A percentile compares a stretch with the other conserved stretches of the same genome.
phyloP scores from a whole-genome alignment of 2,888 invertebrate species.

The Teleiodes luculella region DNA sequence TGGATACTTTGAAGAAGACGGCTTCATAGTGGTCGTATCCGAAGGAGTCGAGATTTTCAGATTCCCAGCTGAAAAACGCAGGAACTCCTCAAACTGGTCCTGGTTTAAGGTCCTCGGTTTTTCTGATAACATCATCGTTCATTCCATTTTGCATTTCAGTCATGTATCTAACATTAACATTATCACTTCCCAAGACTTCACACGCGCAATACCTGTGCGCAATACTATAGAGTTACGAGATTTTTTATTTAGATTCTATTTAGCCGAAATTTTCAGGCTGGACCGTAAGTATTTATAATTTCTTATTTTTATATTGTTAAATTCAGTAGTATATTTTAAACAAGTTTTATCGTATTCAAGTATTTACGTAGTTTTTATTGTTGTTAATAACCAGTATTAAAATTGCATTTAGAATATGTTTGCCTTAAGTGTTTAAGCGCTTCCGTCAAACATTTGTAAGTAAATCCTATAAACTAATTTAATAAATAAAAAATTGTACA shows the following conservation, averaged over 20 bases:
- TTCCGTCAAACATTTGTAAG: too few species aligned
- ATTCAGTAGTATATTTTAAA: too few species aligned
- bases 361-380: too few species aligned
- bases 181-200: not conserved
- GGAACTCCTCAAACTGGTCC: slow-evolving; percentile 81
- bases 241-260: too few species aligned
- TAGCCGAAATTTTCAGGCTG: too few species aligned
- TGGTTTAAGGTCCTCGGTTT: slow-evolving; percentile 82
- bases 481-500: not conserved
- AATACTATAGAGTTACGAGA: not conserved
- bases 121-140: slow-evolving; percentile 58
- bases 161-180: slow-evolving; percentile 18
- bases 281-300: too few species aligned
- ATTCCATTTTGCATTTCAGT: slow-evolving; percentile 65
- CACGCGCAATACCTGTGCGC: not conserved
- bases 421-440: not conserved
- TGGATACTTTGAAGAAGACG: slow-evolving; percentile 81
- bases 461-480: not conserved
- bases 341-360: too few species aligned
- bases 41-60: slow-evolving; percentile 81
- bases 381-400: not conserved
- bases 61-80: slow-evolving; percentile 79
- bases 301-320: too few species aligned
- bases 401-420: not conserved
- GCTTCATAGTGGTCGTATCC: slow-evolving; percentile 79